Percentiles rank a stretch among this genome's conserved stretches.
Conservation (phyloP, 37 sponge, comb jelly and placozoan genomes). For the Cliona cf. orientalis region DNA sequence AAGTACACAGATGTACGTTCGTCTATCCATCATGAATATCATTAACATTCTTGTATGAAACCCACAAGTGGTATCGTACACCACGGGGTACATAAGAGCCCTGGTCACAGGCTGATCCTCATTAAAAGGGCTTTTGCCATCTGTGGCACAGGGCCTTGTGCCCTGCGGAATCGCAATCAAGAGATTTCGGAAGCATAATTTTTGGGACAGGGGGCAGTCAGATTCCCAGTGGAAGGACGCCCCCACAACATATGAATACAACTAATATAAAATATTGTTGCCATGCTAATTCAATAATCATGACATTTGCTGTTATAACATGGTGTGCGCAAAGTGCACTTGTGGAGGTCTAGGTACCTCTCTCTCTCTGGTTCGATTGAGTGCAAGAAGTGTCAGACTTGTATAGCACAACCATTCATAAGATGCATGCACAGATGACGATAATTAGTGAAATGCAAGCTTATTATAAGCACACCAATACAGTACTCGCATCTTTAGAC, state of each 20-base stretch:
- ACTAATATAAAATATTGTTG: no score
- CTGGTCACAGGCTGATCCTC: not conserved
- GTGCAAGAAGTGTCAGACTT: no score
- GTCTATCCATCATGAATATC: not conserved
- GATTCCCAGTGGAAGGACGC: constrained; percentile 79
- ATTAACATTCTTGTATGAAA: constrained; percentile 1
- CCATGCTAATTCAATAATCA: no score
- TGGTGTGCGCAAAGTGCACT: no score
- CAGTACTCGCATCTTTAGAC: no score
- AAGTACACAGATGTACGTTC: not conserved
- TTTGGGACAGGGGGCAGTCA: constrained; percentile 86
- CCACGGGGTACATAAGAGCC: constrained; percentile 6
- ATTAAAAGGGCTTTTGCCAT: constrained; percentile 95
- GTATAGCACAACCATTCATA: no score
- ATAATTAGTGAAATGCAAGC: no score
- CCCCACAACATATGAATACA: constrained; percentile 39
- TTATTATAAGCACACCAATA: no score
- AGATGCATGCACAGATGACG: no score
- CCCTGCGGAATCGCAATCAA: constrained; percentile 97
- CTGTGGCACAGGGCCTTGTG: constrained; percentile 69
- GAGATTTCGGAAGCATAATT: constrained; percentile 99
- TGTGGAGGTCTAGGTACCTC: no score
- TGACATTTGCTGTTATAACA: no score
- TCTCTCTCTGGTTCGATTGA: no score
- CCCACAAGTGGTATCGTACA: constrained; percentile 8